Percentiles rank a stretch among this genome's conserved stretches.
Conservation (phyloP, 2,113 vertebrate genomes). For the Heterochromis multidens region DNA sequence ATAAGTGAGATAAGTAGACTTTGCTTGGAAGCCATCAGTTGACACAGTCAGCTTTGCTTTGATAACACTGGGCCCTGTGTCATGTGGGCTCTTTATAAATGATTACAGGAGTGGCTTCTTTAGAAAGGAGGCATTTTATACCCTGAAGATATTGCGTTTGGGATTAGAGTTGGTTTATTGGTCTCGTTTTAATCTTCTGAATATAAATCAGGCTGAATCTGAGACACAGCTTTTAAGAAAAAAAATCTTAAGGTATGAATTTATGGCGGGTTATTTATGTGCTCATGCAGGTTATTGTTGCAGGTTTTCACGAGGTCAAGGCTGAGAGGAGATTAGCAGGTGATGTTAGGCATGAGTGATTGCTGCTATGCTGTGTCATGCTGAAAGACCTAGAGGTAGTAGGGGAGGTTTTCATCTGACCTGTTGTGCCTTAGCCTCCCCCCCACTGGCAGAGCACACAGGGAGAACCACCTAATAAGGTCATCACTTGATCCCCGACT, state of each 20-base stretch:
- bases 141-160: neutral
- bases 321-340: neutral
- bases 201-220: neutral
- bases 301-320: neutral
- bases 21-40: slow-evolving; percentile 16
- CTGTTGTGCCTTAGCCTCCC: slow-evolving; percentile 27
- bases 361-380: slow-evolving; percentile 23
- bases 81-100: slow-evolving; percentile 9
- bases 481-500: slow-evolving; percentile 60
- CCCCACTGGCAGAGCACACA: slow-evolving; percentile 13
- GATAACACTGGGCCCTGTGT: neutral
- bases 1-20: slow-evolving; percentile 44
- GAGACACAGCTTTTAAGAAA: neutral
- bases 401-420: slow-evolving; percentile 32
- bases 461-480: slow-evolving; percentile 66
- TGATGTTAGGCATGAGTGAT: slow-evolving; percentile 17
- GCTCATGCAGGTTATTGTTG: neutral
- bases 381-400: slow-evolving; percentile 37
- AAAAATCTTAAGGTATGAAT: neutral
- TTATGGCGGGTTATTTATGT: neutral
- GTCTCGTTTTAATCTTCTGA: neutral
- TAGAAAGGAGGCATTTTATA: neutral
- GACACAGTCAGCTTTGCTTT: neutral
- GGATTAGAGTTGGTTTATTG: neutral
- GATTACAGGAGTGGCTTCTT: neutral